Evolutionary conservation across 2,888 invertebrate species (phyloP), one percentile per base, ranked within the genome.

Genomic region (Phengaris alcon): DNA sequence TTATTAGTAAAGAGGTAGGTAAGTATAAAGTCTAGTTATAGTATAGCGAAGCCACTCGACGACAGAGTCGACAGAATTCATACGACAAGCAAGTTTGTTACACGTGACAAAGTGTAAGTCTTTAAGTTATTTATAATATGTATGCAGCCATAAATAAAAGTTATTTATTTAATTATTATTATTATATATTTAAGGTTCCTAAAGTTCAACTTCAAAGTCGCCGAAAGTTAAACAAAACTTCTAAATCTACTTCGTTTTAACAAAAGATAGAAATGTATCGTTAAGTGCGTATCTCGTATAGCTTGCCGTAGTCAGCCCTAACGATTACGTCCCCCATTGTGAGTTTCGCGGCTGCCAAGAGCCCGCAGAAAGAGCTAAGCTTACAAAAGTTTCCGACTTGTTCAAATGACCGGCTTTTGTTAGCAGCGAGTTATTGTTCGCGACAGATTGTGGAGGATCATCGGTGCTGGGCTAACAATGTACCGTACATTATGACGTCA

Each of bases 401-500:
- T 93, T 93, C 90, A 88, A 93, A 93, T 91, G 90, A 92, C 87
- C 88, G 87, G 93, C 93, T 91, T 93, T 93, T 93, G 93, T 93
- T 90, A 87, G 88, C 87, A 88, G 86, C 88, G 90, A 93, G 92
- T 91, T 93, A 93, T 93, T 93, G 93, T 93, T 92, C 90, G 88
- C 88, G 90, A 92, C 91, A 93, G 93, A 93, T 93, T 92, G 93
- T 88, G 82, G 84, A 85, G 91, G 92, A 91, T 90, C 91, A 89
- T 87, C 87, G 82, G 82, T 81, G 86, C 83, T 86, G 84, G 84
- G 82, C 86, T 86, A 80, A 83, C 83, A 64, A 64, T 64, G 64
- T 64, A 35, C 64, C 35, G 64, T 35, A 44, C 64, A 64, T 64
- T 64, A 64, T 64, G 64, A 64, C 64, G 64, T 13, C 64, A 64